Evolutionary conservation across 2,888 invertebrate genomes (phyloP).

Genomic region (Crepidodera aurea): DNA sequence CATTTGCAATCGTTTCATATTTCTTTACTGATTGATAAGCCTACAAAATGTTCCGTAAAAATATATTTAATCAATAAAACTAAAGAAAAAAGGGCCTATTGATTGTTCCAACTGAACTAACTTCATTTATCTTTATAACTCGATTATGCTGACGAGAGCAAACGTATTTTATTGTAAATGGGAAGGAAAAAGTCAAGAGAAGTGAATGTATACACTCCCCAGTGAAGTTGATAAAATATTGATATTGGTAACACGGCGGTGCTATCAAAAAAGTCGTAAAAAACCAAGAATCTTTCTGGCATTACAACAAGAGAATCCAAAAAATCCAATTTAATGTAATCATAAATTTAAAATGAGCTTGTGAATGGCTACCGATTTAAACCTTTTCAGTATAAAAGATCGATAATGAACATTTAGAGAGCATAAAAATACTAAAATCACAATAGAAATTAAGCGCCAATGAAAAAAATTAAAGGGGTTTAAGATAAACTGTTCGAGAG

Average conservation of each 20-base stretch:
- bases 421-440: no score
- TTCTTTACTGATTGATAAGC: no score
- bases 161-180: conserved; percentile 40
- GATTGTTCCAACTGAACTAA: not conserved
- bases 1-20: no score
- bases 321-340: conserved; percentile 4
- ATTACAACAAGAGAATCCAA: conserved; percentile 7
- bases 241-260: conserved; percentile 29
- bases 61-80: no score
- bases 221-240: conserved; percentile 34
- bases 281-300: conserved; percentile 10
- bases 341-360: not conserved
- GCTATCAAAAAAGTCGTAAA: conserved; percentile 17
- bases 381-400: no score
- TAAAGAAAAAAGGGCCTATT: not conserved
- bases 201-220: conserved; percentile 33
- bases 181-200: conserved; percentile 38
- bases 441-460: no score
- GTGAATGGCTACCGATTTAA: not conserved
- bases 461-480: no score
- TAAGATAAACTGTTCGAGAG: no score
- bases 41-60: no score
- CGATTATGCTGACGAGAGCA: conserved; percentile 35
- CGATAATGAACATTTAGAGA: no score
- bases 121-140: conserved; percentile 8